These are phyloP conservation scores for Opisthocomus hoazin DNA, from an alignment of 2,113 vertebrate species.

Conservation along the genomic window DNA sequence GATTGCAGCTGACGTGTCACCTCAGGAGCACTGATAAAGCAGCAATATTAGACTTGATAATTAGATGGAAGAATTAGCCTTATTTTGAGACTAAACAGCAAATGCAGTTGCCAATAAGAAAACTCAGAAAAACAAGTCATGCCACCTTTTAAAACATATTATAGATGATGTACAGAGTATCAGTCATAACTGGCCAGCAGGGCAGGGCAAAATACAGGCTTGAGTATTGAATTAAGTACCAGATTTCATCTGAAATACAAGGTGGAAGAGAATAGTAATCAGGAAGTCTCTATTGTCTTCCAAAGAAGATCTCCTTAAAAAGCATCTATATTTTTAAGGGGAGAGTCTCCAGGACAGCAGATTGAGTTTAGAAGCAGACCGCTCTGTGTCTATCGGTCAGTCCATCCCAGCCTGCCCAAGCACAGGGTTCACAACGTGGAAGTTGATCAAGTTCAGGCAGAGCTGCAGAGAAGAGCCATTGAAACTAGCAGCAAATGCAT, in stretches of 20 bases:
- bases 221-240: background rate
- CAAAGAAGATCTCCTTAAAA: background rate
- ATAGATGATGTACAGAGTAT: background rate
- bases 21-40: background rate
- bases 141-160: background rate
- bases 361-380: background rate
- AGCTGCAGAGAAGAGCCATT: background rate
- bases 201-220: background rate
- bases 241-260: background rate
- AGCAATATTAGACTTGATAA: background rate
- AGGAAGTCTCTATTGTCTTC: background rate
- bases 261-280: background rate
- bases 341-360: background rate
- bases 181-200: background rate
- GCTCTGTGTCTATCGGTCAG: background rate
- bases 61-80: background rate
- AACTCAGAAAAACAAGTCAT: background rate
- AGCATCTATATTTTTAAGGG: background rate
- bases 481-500: background rate
- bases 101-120: background rate
- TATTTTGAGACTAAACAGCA: background rate
- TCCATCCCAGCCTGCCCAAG: background rate
- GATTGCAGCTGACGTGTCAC: background rate
- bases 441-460: background rate
- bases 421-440: background rate